Conservation (phyloP, 2,888 invertebrate species). For the Eulithis prunata region DNA sequence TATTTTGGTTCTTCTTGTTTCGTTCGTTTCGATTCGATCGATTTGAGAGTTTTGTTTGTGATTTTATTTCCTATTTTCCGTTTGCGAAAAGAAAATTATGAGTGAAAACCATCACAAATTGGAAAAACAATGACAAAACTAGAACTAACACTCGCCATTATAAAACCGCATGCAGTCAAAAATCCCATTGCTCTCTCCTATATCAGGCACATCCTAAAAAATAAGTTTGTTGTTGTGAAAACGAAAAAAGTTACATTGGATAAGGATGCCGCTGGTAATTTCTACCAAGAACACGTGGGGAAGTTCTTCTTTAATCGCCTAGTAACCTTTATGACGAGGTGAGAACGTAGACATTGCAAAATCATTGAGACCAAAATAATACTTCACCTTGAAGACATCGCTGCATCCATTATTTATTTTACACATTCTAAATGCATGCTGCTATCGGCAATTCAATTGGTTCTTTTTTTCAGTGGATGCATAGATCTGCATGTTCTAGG, state of each 20-base stretch:
- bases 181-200: constrained; percentile 89
- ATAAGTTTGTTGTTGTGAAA: constrained; percentile 89
- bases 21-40: no score
- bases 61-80: no score
- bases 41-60: no score
- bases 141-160: constrained; percentile 92
- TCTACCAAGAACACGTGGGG: constrained; percentile 92
- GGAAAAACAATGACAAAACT: constrained; percentile 68
- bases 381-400: constrained; percentile 9
- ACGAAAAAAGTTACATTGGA: constrained; percentile 87
- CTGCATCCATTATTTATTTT: background rate
- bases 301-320: constrained; percentile 94
- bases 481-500: constrained; percentile 92
- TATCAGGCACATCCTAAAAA: constrained; percentile 87
- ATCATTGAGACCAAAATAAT: constrained; percentile 15
- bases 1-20: no score
- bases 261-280: constrained; percentile 86
- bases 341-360: constrained; percentile 33
- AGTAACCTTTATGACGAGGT: constrained; percentile 93
- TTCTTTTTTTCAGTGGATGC: constrained; percentile 88
- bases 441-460: background rate
- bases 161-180: constrained; percentile 94
- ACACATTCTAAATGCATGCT: no score
- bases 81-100: constrained; percentile 38
- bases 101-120: constrained; percentile 36